Base-by-base conservation (phyloP, 2,113 vertebrate species). In the Asarcornis scutulata region DNA sequence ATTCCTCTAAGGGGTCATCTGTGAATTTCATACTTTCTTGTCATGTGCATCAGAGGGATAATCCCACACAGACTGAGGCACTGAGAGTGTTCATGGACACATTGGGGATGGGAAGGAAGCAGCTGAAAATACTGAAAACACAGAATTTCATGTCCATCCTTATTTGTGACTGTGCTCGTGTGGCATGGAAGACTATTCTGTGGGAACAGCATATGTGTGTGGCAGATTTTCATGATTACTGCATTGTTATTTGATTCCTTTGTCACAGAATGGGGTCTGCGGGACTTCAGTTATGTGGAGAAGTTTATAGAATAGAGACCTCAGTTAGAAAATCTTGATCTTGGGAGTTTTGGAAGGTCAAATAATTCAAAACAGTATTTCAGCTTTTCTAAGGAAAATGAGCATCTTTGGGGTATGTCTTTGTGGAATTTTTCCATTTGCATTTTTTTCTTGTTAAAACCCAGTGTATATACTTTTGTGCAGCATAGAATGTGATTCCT, bases 281-380 rank as follows among this genome's bases (percentile, higher is more conserved):
- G 23, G 36, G 56, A 62, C 73, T 76, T 85, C n/a, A 55, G 17
- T 80, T 73, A 26, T 26, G 27, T 53, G 36, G 13, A 32, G 46
- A 34, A 66, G 50, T 17, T 80, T 66, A 27, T 0, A 44, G 18
- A 14, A 10, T 75, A 42, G 34, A 86, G 53, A 46, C 2, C 72
- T 78, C 7, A 25, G 40, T 74, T 67, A 87, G 60, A 40, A 91
- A 92, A 40, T 83, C 14, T 17, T 77, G 20, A 77, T 77, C 18
- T 38, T 66, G 23, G 13, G 13, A 85, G 50, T 63, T 86, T 73
- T 58, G 29, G 7, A 77, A 91, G 40, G 42, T 71, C 67, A 91
- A 85, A 67, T 20, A 50, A 50, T 94, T 78, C 77, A 94, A 86
- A 72, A 27, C 44, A 50, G 4, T 42, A 36, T 83, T 89, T 84